A percentile compares a stretch with the other conserved stretches of the same genome.
Evolutionary conservation across 2,113 vertebrate species (phyloP).

Genomic region (Mohoua ochrocephala): DNA sequence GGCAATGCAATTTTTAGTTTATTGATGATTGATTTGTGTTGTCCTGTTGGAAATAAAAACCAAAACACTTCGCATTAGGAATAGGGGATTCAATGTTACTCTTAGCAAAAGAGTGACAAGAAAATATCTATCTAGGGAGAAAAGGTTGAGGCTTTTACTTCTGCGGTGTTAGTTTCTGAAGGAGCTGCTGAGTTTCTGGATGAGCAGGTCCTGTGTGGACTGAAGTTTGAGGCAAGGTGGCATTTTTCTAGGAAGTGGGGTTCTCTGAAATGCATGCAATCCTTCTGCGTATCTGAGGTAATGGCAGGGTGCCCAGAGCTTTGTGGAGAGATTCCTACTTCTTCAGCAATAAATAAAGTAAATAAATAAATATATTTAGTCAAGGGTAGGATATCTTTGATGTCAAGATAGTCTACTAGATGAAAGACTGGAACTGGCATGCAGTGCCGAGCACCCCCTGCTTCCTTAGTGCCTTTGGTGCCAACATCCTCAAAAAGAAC

Average conservation of each 20-base stretch:
- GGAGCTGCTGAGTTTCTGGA: not conserved
- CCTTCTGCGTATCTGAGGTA: not conserved
- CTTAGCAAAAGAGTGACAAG: not conserved
- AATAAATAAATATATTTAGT: not conserved
- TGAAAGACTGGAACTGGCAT: slow-evolving; percentile 27
- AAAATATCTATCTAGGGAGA: not conserved
- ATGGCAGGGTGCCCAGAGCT: not conserved
- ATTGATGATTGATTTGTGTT: not conserved
- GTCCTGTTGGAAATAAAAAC: not conserved
- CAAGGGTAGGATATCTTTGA: slow-evolving; percentile 41
- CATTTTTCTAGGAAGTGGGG: not conserved
- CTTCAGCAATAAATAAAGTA: slow-evolving; percentile 6
- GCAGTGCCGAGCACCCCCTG: not conserved
- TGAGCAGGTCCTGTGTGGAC: not conserved
- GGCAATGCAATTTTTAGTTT: not conserved
- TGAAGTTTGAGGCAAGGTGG: not conserved
- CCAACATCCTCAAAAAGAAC: slow-evolving; percentile 40
- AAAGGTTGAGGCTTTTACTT: not conserved
- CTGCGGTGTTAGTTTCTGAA: not conserved
- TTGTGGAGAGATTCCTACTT: not conserved
- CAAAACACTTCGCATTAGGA: not conserved
- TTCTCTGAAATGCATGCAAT: not conserved
- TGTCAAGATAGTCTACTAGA: slow-evolving; percentile 27
- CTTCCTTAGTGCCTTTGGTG: slow-evolving; percentile 34
- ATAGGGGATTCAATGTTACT: not conserved